Conservation (phyloP, 2,797 vertebrate genomes). For the Coregonus sp. region DNA sequence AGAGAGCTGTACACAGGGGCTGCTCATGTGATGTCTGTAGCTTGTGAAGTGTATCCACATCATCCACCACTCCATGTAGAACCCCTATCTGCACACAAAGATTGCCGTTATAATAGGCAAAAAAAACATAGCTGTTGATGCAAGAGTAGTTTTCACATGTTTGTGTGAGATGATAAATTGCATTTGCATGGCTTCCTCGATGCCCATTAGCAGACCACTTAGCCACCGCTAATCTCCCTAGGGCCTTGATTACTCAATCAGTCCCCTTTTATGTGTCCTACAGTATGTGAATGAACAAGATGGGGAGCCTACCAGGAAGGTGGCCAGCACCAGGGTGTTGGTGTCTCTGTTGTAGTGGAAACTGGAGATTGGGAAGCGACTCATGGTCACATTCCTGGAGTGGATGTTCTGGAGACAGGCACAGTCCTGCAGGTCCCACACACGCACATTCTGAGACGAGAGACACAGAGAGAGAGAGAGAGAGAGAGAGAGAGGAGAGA, state of each 20-base stretch:
- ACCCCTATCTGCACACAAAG: constrained; percentile 55
- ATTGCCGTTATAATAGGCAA: neutral
- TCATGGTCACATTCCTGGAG: constrained; percentile 42
- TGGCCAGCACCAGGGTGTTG: constrained; percentile 15
- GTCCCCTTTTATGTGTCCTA: neutral
- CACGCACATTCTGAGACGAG: constrained; percentile 28
- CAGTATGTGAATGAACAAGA: neutral
- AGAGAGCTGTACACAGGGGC: constrained; percentile 47
- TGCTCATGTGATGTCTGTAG: constrained; percentile 40
- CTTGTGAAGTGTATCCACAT: constrained; percentile 20
- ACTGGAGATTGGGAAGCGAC: constrained; percentile 42
- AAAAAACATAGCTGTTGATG: neutral
- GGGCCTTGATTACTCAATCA: too few species aligned
- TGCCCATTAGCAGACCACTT: neutral
- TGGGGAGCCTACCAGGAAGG: constrained; percentile 25
- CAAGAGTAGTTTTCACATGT: neutral
- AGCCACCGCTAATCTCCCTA: neutral
- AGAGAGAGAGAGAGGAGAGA: too few species aligned
- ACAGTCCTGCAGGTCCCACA: constrained; percentile 50
- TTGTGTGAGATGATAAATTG: too few species aligned
- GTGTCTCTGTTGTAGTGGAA: constrained; percentile 26
- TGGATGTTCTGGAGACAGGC: constrained; percentile 57
- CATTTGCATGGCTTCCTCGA: neutral
- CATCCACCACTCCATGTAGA: constrained; percentile 39
- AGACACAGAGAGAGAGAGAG: too few species aligned